Evolutionary conservation across 2,113 vertebrate species (phyloP), one percentile per base, ranked within the genome.

Genomic region (Hippocampus comes): DNA sequence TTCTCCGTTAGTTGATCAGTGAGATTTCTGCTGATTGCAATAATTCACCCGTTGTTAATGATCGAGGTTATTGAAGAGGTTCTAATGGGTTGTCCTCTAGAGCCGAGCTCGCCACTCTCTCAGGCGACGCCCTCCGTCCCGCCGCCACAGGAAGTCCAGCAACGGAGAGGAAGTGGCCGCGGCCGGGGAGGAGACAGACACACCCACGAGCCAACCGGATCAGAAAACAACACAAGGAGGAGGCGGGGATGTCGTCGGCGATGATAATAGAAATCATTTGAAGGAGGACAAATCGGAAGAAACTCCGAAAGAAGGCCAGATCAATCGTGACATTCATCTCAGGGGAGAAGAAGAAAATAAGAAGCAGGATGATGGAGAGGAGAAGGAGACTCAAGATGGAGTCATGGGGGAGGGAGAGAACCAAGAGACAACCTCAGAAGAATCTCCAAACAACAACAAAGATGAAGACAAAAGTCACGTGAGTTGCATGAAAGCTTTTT

Each of bases 121-220:
- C 20, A 83, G 85, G n/a, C 86, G 92, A 2, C 89, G 92, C 0
- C 92, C 92, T 0, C 92, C 91, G 0, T 91, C 91, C 10, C 90
- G 92, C 8, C 81, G 78, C 63, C 76, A 87, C 82, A 90, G 87
- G 75, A 89, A 75, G 65, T 88, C 90, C 48, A 87, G 89, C 59
- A 72, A 72, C 0, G 91, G 85, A 10, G 91, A 92, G 0, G 83
- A 80, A 0, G 72, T 23, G 2, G 20, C 48, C 2, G 55, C 5
- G 21, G 1, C 63, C 21, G 38, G 25, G 1, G 80, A 76, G 2
- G 60, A 17, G 14, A 70, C 14, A 12, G 83, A 86, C 0, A 38
- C 34, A 4, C 21, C 61, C 5, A 9, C 17, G 1, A 49, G 11
- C 3, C 75, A 73, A 8, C 23, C 23, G 2, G 9, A 30, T 0